These are phyloP conservation scores for Sylvilagus bachmani DNA, from an alignment of 2,113 vertebrate species.

Conservation along the genomic window DNA sequence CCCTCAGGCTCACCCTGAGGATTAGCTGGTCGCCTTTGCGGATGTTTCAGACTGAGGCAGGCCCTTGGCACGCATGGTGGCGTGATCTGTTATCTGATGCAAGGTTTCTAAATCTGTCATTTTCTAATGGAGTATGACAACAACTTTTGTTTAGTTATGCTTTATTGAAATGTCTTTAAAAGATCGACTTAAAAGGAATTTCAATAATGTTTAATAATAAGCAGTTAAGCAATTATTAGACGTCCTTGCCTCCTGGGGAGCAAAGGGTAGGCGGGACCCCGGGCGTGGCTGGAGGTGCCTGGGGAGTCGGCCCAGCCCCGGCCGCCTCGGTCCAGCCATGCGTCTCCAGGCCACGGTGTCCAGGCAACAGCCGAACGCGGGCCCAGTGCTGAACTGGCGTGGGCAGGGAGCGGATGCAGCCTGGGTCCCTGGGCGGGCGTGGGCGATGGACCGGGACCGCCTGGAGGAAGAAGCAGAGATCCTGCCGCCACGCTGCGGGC, in stretches of 20 bases:
- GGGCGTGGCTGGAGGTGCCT: accelerated
- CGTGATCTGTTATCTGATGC: no score
- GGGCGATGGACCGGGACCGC: not conserved
- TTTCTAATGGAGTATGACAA: not conserved
- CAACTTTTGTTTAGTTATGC: not conserved
- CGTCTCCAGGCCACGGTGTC: not conserved
- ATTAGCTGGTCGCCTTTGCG: not conserved
- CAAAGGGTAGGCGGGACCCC: accelerated
- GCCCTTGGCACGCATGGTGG: not conserved
- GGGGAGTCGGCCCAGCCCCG: not conserved
- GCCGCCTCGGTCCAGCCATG: accelerated
- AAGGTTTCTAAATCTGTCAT: not conserved
- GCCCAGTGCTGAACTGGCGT: accelerated
- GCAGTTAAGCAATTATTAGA: not conserved
- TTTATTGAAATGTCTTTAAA: not conserved
- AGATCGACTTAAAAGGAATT: not conserved
- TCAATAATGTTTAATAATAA: not conserved
- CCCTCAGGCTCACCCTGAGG: not conserved
- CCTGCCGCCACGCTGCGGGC: not conserved
- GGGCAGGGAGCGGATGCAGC: accelerated
- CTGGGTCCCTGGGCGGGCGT: not conserved
- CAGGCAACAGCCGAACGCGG: slow-evolving; percentile 41
- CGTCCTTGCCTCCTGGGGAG: not conserved
- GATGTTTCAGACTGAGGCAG: not conserved
- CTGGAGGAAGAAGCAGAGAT: not conserved